Evolutionary conservation across 2,888 invertebrate species (phyloP).

Genomic region (Ectobius pallidus): DNA sequence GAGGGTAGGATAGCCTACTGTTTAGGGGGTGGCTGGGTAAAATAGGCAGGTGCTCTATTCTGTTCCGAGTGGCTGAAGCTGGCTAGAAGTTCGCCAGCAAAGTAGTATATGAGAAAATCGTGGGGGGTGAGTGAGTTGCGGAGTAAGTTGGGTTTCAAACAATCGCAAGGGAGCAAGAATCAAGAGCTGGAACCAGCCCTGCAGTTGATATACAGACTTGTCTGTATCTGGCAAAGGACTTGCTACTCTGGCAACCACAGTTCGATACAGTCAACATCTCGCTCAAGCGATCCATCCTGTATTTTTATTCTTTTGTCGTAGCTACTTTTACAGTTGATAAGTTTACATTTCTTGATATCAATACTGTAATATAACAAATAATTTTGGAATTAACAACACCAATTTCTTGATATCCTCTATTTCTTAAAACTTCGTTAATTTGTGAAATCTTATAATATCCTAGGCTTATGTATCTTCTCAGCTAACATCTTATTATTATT

Average conservation of each 20-base stretch:
- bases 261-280: no score
- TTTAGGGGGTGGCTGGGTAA: constrained; percentile 23
- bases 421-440: no score
- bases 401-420: no score
- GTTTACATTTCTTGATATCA: no score
- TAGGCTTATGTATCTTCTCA: no score
- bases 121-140: background rate
- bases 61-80: constrained; percentile 26
- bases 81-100: background rate
- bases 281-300: no score
- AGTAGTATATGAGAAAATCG: constrained; percentile 1
- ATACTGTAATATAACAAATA: no score
- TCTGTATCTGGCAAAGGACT: background rate
- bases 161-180: constrained; percentile 11
- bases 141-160: constrained; percentile 10
- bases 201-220: background rate
- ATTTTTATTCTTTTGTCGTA: no score
- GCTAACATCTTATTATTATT: no score
- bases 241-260: background rate
- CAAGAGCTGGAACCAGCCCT: background rate
- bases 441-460: no score
- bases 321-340: no score
- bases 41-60: constrained; percentile 38
- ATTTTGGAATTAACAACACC: no score
- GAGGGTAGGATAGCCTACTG: background rate